Conservation (phyloP, 1,140 invertebrate genomes). For the Zaprionus ghesquierei region DNA sequence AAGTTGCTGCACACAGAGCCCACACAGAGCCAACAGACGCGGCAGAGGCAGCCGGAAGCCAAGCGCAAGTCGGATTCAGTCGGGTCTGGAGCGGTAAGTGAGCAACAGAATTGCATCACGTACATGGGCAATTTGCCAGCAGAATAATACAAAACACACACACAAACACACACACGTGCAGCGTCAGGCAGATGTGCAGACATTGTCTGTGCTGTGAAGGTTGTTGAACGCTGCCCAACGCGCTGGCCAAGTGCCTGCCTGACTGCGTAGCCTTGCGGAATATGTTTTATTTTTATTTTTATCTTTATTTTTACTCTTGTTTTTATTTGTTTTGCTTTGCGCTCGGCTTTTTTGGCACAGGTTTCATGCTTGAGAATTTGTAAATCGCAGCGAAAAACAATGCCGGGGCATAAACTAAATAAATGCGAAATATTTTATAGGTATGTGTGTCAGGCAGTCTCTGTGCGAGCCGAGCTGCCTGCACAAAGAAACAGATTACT, state of each 20-base stretch:
- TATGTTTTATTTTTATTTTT: constrained; percentile 25
- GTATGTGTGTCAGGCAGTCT: constrained; percentile 17
- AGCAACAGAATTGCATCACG: constrained; percentile 80
- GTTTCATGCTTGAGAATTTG: constrained; percentile 75
- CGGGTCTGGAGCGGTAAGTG: constrained; percentile 58
- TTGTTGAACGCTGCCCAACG: constrained; percentile 58
- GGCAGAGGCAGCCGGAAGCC: constrained; percentile 5
- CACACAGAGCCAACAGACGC: not conserved
- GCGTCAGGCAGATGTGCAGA: constrained; percentile 23
- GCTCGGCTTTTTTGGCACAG: constrained; percentile 50
- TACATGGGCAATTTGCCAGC: constrained; percentile 80
- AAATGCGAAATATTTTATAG: constrained; percentile 78
- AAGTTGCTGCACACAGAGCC: constrained; percentile 63
- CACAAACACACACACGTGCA: constrained; percentile 30
- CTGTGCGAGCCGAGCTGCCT: constrained; percentile 8
- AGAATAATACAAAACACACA: constrained; percentile 67
- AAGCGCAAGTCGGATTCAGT: constrained; percentile 3
- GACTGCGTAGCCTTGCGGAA: constrained; percentile 36
- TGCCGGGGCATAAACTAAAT: constrained; percentile 74
- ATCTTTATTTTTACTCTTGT: constrained; percentile 1
- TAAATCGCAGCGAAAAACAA: constrained; percentile 80
- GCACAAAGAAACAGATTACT: constrained; percentile 65
- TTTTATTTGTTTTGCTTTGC: constrained; percentile 17
- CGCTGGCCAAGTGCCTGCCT: constrained; percentile 53
- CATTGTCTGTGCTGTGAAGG: constrained; percentile 46